Conservation (phyloP, 2,113 vertebrate species). For the Vombatus ursinus region DNA sequence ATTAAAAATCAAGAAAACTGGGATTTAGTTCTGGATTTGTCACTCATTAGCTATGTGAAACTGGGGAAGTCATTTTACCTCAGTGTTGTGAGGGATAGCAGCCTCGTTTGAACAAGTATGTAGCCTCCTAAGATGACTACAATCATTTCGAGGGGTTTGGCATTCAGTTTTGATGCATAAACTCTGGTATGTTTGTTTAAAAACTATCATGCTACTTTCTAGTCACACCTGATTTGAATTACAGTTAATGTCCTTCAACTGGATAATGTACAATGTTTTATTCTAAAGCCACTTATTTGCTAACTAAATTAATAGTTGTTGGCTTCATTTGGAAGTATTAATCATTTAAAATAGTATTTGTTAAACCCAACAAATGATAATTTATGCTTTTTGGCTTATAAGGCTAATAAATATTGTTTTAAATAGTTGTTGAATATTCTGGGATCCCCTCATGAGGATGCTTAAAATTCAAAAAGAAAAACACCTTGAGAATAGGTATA, state of each 20-base stretch:
- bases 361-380: neutral
- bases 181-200: neutral
- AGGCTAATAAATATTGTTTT: neutral
- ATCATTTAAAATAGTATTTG: neutral
- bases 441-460: neutral
- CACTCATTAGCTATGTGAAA: neutral
- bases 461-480: neutral
- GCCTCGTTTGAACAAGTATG: neutral
- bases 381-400: neutral
- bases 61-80: neutral
- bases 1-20: neutral
- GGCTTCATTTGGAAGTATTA: neutral
- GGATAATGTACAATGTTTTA: neutral
- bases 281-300: neutral
- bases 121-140: neutral
- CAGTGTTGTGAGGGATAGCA: neutral
- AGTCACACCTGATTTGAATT: neutral
- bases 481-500: neutral
- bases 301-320: neutral
- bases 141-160: neutral
- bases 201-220: neutral
- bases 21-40: neutral
- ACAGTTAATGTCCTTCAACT: neutral
- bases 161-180: neutral
- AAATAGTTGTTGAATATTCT: neutral